These are phyloP conservation scores for Panthera uncia DNA, from an alignment of 2,113 vertebrate species.

Conservation along the genomic window DNA sequence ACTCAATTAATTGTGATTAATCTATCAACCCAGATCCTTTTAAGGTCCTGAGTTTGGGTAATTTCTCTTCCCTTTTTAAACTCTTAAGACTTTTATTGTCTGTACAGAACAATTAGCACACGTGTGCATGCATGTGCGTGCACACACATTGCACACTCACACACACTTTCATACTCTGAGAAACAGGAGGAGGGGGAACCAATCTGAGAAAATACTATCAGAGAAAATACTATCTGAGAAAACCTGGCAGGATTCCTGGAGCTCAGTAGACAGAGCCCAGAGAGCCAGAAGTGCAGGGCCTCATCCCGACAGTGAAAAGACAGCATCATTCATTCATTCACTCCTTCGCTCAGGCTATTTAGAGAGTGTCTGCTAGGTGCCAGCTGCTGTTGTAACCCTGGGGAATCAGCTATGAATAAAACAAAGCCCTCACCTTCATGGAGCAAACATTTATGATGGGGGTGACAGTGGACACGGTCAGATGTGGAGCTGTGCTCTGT, in stretches of 20 bases:
- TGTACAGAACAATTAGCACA: not conserved
- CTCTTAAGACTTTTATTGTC: slow-evolving; percentile 1
- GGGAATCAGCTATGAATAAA: not conserved
- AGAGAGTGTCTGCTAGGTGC: not conserved
- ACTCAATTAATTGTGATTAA: slow-evolving; percentile 60
- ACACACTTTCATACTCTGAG: not conserved
- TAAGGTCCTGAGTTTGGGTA: slow-evolving; percentile 17
- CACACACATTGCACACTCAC: fast-evolving
- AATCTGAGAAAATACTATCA: not conserved
- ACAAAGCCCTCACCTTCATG: not conserved
- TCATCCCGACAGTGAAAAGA: not conserved
- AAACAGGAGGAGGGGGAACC: not conserved
- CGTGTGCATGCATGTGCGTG: not conserved
- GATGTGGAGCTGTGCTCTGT: fast-evolving
- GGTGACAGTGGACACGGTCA: not conserved
- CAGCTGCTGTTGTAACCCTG: not conserved
- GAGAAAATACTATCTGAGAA: not conserved
- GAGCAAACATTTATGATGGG: not conserved
- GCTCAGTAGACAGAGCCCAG: not conserved
- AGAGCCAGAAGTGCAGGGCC: not conserved
- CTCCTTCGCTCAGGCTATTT: not conserved
- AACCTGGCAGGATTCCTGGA: slow-evolving; percentile 29
- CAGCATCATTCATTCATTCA: not conserved
- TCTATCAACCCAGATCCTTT: slow-evolving; percentile 60
- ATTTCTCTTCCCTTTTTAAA: slow-evolving; percentile 60